Evolutionary conservation across 2,797 vertebrate species (phyloP), one percentile per base, ranked within the genome.

Genomic region (Leptodactylus fallax): DNA sequence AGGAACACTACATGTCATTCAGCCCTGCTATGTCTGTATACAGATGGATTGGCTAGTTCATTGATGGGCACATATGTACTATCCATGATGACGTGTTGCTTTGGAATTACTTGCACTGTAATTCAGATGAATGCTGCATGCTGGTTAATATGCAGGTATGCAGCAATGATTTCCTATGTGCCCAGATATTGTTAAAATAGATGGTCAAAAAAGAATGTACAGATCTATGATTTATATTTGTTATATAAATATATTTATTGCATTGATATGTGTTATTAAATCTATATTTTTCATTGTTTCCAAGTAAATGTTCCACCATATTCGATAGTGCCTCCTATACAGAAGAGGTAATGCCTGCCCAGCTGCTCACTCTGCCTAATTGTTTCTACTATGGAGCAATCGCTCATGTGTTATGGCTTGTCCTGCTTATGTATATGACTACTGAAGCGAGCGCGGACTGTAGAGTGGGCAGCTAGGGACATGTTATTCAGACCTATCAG

Each of bases 231-330:
- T 45, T 83, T 71, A 36, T 72, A 74, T 83, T 71, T 83, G 58
- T 67, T 58, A 74, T 84, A 74, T 72, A 45, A 58, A 72, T 74
- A 84, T 84, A 84, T 84, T 84, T 84, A 84, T 84, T 74, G 56
- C 27, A 60, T 83, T 56, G 67, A 49, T 53, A 69, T 67, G 25
- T 36, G 25, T 36, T 72, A 17, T 58, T 56, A 74, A 74, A 74
- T 53, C 67, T 25, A 5, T n/a, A 56, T 56, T 72, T 56, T 58
- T 69, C 17, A 11, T 80, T 61, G 53, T 79, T 23, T 36, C 53
- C 6, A 56, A 58, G 77, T 56, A 60, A 10, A 79, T 58, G 8
- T 36, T 60, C 27, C 55, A 36, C 25, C 56, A 13, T 47, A 72
- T 83, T 83, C 17, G 6, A 72, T 55, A 36, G 47, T 49, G 16